Conservation (phyloP, 2,113 vertebrate genomes). For the Struthidea cinerea region DNA sequence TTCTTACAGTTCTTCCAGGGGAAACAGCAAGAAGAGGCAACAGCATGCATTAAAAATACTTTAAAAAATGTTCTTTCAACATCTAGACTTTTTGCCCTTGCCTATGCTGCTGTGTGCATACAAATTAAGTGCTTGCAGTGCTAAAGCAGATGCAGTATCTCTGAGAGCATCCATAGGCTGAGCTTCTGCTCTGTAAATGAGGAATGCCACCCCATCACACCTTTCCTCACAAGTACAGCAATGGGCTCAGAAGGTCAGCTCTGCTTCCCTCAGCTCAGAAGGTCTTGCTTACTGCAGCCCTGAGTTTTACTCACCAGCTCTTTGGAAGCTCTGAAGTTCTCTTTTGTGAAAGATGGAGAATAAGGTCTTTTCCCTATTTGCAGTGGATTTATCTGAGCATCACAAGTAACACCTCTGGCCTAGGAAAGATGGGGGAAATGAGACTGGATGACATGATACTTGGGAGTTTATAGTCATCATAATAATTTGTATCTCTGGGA, state of each 20-base stretch:
- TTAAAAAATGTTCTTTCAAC: not conserved
- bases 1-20: conserved; percentile 80
- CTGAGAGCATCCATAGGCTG: not conserved
- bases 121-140: not conserved
- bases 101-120: not conserved
- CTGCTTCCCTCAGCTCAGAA: not conserved
- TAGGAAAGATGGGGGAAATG: conserved; percentile 42
- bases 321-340: conserved; percentile 73
- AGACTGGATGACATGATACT: not conserved
- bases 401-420: conserved; percentile 78
- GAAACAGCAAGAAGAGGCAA: not conserved
- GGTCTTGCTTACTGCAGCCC: not conserved
- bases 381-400: conserved; percentile 76
- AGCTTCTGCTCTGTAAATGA: not conserved
- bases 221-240: not conserved
- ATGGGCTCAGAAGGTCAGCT: not conserved
- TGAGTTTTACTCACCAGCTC: conserved; percentile 75
- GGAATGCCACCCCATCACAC: not conserved
- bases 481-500: not conserved
- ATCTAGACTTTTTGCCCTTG: not conserved
- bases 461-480: not conserved
- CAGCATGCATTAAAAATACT: not conserved
- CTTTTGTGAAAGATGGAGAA: conserved; percentile 73
- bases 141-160: not conserved
- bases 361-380: conserved; percentile 70